Percentiles rank a stretch among this genome's conserved stretches.
Evolutionary conservation across 2,888 invertebrate species (phyloP).

Genomic region (Blera fallax): DNA sequence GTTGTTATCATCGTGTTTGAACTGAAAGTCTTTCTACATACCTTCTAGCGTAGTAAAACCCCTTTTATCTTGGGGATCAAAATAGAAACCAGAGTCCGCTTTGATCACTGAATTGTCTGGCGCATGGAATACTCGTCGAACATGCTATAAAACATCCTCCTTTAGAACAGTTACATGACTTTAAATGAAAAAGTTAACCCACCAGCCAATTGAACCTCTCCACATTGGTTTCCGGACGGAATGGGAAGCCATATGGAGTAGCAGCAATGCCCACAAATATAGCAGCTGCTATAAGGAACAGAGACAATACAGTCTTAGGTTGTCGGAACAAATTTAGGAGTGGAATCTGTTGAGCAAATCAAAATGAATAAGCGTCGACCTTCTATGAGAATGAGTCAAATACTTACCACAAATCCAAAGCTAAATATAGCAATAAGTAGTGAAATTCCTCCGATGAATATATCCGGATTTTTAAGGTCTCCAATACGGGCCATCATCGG

Average conservation of each 20-base stretch:
- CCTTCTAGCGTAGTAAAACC: slow-evolving; percentile 75
- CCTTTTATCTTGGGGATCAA: slow-evolving; percentile 82
- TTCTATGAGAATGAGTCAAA: neutral
- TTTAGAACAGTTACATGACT: neutral
- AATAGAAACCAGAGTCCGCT: slow-evolving; percentile 82
- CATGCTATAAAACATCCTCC: slow-evolving; percentile 79
- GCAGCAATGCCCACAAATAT: slow-evolving; percentile 79
- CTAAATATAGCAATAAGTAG: slow-evolving; percentile 75
- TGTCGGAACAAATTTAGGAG: slow-evolving; percentile 79
- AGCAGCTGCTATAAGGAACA: slow-evolving; percentile 76
- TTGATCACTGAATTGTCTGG: slow-evolving; percentile 76
- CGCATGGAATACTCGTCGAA: slow-evolving; percentile 81
- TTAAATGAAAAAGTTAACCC: slow-evolving; percentile 65
- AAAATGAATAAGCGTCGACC: neutral
- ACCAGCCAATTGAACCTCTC: slow-evolving; percentile 82
- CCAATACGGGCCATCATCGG: slow-evolving; percentile 85
- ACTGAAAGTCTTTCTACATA: neutral
- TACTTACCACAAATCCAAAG: slow-evolving; percentile 76
- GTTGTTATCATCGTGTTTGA: neutral
- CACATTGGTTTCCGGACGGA: slow-evolving; percentile 82
- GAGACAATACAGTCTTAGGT: slow-evolving; percentile 78
- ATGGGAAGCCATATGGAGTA: slow-evolving; percentile 84
- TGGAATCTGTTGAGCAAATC: slow-evolving; percentile 75
- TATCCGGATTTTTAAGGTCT: slow-evolving; percentile 83
- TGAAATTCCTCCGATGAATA: slow-evolving; percentile 82